phyloP scores from a whole-genome alignment of 2,797 vertebrate species.

The Ficedula albicollis region DNA sequence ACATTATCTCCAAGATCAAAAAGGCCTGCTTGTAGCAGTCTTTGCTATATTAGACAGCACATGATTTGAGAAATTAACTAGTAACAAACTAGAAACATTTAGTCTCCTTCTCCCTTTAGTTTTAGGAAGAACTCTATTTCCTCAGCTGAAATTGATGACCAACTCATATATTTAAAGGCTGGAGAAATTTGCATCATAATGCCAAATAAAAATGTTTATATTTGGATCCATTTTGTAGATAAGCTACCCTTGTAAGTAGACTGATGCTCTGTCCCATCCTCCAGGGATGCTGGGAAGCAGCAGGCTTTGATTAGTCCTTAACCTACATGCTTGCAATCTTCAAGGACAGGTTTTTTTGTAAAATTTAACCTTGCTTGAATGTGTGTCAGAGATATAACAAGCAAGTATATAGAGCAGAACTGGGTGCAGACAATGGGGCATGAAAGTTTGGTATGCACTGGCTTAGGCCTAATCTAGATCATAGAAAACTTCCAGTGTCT shows the following conservation, averaged over 20 bases:
- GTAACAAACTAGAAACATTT: neutral
- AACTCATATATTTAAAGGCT: neutral
- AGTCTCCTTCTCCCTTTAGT: neutral
- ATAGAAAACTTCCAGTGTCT: neutral
- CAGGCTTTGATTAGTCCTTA: neutral
- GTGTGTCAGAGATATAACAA: neutral
- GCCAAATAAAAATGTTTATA: neutral
- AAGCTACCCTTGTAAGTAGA: neutral
- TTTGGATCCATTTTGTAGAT: neutral
- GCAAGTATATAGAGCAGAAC: neutral
- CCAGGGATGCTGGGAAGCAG: neutral
- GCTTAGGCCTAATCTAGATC: neutral
- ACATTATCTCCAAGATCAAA: neutral
- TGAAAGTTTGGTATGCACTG: neutral
- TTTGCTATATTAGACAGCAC: neutral
- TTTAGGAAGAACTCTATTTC: neutral
- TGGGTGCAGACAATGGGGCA: neutral
- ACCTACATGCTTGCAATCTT: neutral
- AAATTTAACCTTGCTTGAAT: neutral
- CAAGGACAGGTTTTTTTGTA: fast-evolving
- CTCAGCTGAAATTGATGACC: neutral
- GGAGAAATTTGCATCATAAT: neutral
- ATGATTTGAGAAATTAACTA: neutral
- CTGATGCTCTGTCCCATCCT: neutral
- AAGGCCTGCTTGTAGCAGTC: neutral